Conservation (phyloP, 2,888 invertebrate genomes). For the Ryuthela nishihirai region DNA sequence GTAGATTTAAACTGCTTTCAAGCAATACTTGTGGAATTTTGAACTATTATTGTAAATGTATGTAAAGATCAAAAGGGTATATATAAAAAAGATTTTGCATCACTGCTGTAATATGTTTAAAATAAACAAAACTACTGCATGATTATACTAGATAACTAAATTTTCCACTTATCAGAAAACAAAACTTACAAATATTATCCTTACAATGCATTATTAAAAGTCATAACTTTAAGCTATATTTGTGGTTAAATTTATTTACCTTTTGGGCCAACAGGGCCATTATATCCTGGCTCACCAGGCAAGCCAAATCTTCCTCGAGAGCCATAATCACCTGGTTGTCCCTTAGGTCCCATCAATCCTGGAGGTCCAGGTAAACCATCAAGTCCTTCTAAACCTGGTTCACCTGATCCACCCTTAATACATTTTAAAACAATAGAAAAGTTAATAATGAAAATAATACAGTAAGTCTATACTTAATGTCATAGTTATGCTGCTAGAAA, state of each 20-base stretch:
- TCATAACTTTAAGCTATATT: too few species aligned
- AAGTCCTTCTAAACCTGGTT: slow-evolving; percentile 25
- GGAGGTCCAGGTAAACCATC: slow-evolving; percentile 26
- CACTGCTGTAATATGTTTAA: too few species aligned
- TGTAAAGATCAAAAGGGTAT: too few species aligned
- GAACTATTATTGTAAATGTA: too few species aligned
- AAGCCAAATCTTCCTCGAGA: slow-evolving; percentile 44
- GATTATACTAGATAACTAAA: too few species aligned
- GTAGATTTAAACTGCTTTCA: too few species aligned
- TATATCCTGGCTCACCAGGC: slow-evolving; percentile 43
- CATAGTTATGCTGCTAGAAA: neutral
- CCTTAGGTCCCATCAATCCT: slow-evolving; percentile 33
- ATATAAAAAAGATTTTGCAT: too few species aligned
- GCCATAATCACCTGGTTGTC: slow-evolving; percentile 40
- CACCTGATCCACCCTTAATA: slow-evolving; percentile 26
- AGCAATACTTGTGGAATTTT: too few species aligned
- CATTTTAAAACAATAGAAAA: neutral
- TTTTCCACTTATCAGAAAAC: too few species aligned
- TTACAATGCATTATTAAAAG: too few species aligned
- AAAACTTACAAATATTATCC: too few species aligned
- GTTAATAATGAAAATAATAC: neutral
- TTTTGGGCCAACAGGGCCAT: slow-evolving; percentile 25
- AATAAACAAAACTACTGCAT: too few species aligned
- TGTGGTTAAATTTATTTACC: slow-evolving; percentile 4
- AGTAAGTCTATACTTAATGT: neutral